A percentile compares a stretch with the other conserved stretches of the same genome.
These are phyloP conservation scores for Vannuccia rotundouncinata DNA, from an alignment of 2,888 invertebrate genomes.

Conservation along the genomic window DNA sequence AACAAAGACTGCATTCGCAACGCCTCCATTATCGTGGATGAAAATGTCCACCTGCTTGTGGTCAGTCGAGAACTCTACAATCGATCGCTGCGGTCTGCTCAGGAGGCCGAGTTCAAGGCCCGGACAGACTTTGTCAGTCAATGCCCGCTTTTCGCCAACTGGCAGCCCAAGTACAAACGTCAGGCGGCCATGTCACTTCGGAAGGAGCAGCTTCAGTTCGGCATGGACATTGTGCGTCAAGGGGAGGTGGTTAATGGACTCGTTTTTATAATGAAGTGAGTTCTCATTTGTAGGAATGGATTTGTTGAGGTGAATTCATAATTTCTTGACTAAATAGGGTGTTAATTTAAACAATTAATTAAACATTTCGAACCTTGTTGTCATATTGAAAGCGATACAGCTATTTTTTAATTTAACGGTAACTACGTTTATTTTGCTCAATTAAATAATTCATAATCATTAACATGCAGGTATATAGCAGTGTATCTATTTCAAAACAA, in stretches of 20 bases:
- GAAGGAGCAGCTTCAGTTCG: slow-evolving; percentile 47
- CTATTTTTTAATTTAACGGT: no score
- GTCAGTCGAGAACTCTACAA: slow-evolving; percentile 53
- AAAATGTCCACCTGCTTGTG: slow-evolving; percentile 49
- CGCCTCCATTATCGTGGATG: slow-evolving; percentile 54
- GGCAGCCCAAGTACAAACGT: slow-evolving; percentile 48
- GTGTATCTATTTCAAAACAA: no score
- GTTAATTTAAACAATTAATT: no score
- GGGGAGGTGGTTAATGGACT: slow-evolving; percentile 49
- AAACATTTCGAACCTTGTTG: no score
- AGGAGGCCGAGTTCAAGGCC: slow-evolving; percentile 49
- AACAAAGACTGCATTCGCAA: slow-evolving; percentile 54
- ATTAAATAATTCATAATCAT: no score
- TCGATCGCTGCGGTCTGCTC: slow-evolving; percentile 43
- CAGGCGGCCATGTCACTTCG: slow-evolving; percentile 52
- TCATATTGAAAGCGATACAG: no score
- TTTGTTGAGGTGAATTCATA: no score
- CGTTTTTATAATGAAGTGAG: slow-evolving; percentile 50
- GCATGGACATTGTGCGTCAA: slow-evolving; percentile 48
- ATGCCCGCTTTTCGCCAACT: slow-evolving; percentile 48
- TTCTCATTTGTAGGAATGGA: no score
- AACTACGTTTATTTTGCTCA: no score
- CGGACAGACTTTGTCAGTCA: slow-evolving; percentile 48
- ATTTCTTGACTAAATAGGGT: no score
- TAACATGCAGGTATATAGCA: no score